Base-by-base conservation (phyloP, 2,797 vertebrate species). In the Xenops minutus region DNA sequence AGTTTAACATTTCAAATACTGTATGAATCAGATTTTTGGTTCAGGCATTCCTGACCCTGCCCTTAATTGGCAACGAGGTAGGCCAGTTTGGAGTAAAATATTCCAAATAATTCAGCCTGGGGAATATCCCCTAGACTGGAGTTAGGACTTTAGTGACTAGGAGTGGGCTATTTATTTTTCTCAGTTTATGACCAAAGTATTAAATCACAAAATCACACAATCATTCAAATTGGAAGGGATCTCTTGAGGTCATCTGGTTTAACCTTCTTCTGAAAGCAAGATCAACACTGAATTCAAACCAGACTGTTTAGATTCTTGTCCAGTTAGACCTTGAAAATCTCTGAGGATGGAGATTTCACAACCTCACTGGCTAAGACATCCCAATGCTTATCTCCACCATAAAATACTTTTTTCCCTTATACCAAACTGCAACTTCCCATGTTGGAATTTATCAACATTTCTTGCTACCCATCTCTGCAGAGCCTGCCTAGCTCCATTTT, bases 1-100 rank as follows among this genome's bases (percentile, higher is more conserved):
- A 87, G 43, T 46, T 79, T 80, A 87, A 82, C 49, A 80, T 89
- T 96, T 72, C 86, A 96, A 95, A 95, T 83, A 77, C 37, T 67
- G 46, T 64, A 95, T 91, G 93, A 97, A 97, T 96, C 85, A 96
- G 55, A 91, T 92, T 96, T 94, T 94, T 95, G 87, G 49, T 96
- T 89, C n/a, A 93, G 78, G 55, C 71, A 83, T 91, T 89, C 72
- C 66, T 90, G 91, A 44, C 74, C 76, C 80, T 92, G 82, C 80
- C 92, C 93, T 94, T 87, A 95, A 92, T 34, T 97, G 94, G 95
- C 77, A 96, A 74, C 10, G 85, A 95, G 67, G 63, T 72, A 94
- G 51, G 59, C 86, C 90, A 96, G 51, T 95, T 4, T 13, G 71
- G 74, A 96, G 91, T 93, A 97, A 96, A 96, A 96, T 88, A 97